Evolutionary conservation across 2,113 vertebrate species (phyloP), one percentile per base, ranked within the genome.

Genomic region (Azemiops feae): DNA sequence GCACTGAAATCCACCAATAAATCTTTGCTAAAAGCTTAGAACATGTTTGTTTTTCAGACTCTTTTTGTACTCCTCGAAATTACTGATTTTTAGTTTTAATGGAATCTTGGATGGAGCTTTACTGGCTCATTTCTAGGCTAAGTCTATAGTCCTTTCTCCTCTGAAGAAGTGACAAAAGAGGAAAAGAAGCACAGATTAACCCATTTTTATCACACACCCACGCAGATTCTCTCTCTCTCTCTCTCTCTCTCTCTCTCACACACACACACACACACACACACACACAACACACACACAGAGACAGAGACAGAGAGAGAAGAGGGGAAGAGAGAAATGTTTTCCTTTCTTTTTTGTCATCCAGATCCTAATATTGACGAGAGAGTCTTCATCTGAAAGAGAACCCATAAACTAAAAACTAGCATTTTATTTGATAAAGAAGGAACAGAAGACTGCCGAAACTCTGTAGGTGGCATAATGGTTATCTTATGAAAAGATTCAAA

Each of bases 1-100:
- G 54, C 90, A 93, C 52, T 91, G 64, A 91, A 89, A 93, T 91
- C 81, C 64, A 85, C n/a, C 50, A 87, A 81, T 91, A 91, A 93
- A 91, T 53, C 87, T 85, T 85, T 93, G 85, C 87, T 89, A 52
- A 91, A 89, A 93, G 87, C 64, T 89, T 89, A 91, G 64, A 89
- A 89, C 64, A 85, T 85, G 93, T 85, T 91, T 89, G 50, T 91
- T 93, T 91, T 81, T 88, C 34, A 91, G 54, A 12, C 3, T 91
- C 34, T 52, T 91, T 10, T 25, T 93, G 85, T 93, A 50, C 91
- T 50, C 52, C 45, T 90, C 43, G 7, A 81, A 89, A 90, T 93
- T 52, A 86, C 53, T 85, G 52, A 12, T 85, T 91, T 81, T 85
- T 34, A 27, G n/a, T 91, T 58, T 39, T 58, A 91, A 89, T 60